Base-by-base conservation (phyloP, 2,797 vertebrate genomes). In the Carapus acus region DNA sequence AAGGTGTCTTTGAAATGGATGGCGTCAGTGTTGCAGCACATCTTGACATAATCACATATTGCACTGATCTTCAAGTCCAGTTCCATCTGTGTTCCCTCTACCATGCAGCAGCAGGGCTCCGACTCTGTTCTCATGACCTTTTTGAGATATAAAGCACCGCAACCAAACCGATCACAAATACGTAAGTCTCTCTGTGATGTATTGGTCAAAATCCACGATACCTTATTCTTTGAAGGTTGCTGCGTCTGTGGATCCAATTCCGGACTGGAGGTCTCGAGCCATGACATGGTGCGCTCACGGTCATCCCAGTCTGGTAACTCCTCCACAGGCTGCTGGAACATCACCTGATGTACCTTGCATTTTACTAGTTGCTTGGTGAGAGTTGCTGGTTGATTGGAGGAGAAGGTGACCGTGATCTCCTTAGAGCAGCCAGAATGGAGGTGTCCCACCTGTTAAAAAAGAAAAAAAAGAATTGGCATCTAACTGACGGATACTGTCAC, bases 281-380 rank as follows among this genome's bases (percentile, higher is more conserved):
- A 92, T 57, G 86, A 89, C 37, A 86, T 47, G 0, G 76, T 85
- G 38, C 9, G 76, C 64, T 86, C 84, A 14, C 47, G 56, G 74
- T 93, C 87, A 0, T 97, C 93, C 95, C 96, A 98, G 82, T 96
- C 92, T 0, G 69, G 36, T 15, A 94, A 84, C 56, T 92, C 73
- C 20, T 91, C 91, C 1, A 77, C 15, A 0, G 90, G 89, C 55
- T 82, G 73, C 50, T 80, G 77, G 56, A 93, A 92, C 29, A 64
- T 7, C 40, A 98, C 87, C 62, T 57, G 72, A 43, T 74, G 83
- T 42, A 95, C 65, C 54, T 80, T 88, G 60, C 92, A 96, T 54
- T 58, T 91, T 37, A 90, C 24, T 2, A 39, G 43, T 27, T 86
- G 79, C 43, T 52, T 82, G 8, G 20, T 85, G 60, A 94, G 78